Evolutionary conservation across 2,888 invertebrate species (phyloP), one percentile per base, ranked within the genome.

Genomic region (Leucania comma): DNA sequence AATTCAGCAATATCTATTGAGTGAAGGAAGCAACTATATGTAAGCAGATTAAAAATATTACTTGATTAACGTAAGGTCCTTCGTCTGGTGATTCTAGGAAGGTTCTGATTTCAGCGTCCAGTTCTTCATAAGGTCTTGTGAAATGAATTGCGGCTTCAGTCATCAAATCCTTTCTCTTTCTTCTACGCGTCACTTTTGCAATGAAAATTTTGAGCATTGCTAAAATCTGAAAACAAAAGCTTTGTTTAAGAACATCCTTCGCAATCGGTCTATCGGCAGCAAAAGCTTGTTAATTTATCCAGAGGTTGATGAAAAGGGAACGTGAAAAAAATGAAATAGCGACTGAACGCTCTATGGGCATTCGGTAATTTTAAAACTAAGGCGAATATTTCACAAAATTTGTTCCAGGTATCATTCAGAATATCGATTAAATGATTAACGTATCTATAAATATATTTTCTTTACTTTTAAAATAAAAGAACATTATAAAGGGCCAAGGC

Each of bases 171-270:
- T 90, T 92, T 38, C 87, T 89, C 75, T 90, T 93, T 12, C 78
- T 76, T 3, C 61, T 75, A 26, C 75, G 77, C 0, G 86, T 75
- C 84, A 90, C 89, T 80, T 90, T 89, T 46, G 89, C 75, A 6
- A 93, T 73, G 58, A 91, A 93, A n/a, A 89, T 65, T 38, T 90
- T 87, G 3, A 93, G 64, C 89, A 93, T 86, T 9, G 92, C 92
- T 78, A 80, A 86, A 6, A 95, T 86, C 95, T 95, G 74, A 10
- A 81, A 81, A 73, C 22, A 35, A 9, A 46, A 70, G 22, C 0
- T 6, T 69, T 17, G 4, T 42, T 42, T 17, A 20, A 42, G 6
- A 20, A 5, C 6, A 6, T 14, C 42, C 6, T 42, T 42, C 5
- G 6, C 6, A 3, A 20, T 20, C 17, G 6, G 5, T 17, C 42